Evolutionary conservation across 92 coral and sea anemone species (phyloP).

Genomic region (Diadumene lineata): DNA sequence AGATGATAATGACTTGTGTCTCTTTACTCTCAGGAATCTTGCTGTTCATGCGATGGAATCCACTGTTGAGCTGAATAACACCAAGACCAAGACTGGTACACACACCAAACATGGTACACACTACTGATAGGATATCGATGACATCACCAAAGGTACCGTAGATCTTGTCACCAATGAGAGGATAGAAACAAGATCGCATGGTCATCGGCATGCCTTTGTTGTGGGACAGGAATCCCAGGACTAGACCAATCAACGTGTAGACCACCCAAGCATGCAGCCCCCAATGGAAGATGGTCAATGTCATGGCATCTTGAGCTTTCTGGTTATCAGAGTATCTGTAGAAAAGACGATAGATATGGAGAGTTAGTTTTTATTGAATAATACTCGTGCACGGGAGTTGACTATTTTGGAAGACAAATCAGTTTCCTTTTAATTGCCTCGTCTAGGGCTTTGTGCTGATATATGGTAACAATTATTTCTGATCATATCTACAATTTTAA

Average conservation of each 20-base stretch:
- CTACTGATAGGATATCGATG: constrained; percentile 74
- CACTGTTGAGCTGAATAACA: constrained; percentile 68
- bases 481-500: no score
- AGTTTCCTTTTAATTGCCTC: no score
- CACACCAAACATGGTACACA: constrained; percentile 91
- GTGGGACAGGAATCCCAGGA: constrained; percentile 78
- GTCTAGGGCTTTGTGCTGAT: no score
- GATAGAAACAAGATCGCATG: constrained; percentile 87
- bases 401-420: no score
- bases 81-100: constrained; percentile 95
- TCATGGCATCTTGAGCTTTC: constrained; percentile 92
- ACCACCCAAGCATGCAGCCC: constrained; percentile 96
- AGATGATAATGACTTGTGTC: constrained; percentile 82
- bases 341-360: no score
- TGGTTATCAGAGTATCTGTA: constrained; percentile 86
- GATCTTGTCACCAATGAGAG: constrained; percentile 77
- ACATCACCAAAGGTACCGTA: constrained; percentile 81
- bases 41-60: constrained; percentile 69
- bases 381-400: no score
- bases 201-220: constrained; percentile 88
- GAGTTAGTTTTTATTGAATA: no score
- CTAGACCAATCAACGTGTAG: constrained; percentile 77
- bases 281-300: constrained; percentile 88
- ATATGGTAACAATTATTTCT: no score
- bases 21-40: constrained; percentile 47